These are phyloP conservation scores for Enteromius trimaculatus DNA, from an alignment of 2,797 vertebrate species.

Conservation along the genomic window DNA sequence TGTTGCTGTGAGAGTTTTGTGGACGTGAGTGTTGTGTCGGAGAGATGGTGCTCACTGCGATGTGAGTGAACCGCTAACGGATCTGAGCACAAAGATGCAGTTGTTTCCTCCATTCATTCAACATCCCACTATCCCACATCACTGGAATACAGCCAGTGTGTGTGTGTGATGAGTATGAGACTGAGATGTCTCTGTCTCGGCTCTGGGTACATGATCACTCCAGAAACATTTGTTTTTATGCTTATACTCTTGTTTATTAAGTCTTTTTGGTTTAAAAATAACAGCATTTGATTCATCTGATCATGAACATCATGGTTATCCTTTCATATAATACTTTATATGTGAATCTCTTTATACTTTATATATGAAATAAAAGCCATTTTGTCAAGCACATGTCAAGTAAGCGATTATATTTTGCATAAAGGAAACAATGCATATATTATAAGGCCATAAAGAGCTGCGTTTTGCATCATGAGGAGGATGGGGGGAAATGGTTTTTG, in stretches of 20 bases:
- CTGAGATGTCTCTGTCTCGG: slow-evolving; percentile 31
- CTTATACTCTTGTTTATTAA: background rate
- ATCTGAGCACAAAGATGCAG: slow-evolving; percentile 52
- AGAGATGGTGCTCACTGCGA: slow-evolving; percentile 39
- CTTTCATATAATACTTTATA: background rate
- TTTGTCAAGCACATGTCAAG: background rate
- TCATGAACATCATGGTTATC: background rate
- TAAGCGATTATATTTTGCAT: background rate
- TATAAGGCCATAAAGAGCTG: background rate
- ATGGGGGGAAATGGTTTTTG: background rate
- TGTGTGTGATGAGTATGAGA: slow-evolving; percentile 3
- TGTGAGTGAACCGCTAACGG: slow-evolving; percentile 49
- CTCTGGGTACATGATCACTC: background rate
- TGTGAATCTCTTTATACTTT: background rate
- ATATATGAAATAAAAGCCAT: background rate
- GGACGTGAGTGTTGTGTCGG: slow-evolving; percentile 12
- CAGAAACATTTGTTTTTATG: background rate
- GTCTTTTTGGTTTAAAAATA: background rate
- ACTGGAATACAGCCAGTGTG: slow-evolving; percentile 3
- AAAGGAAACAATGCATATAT: background rate
- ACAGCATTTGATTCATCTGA: background rate
- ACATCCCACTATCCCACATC: slow-evolving; percentile 10
- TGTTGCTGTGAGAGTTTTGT: slow-evolving; percentile 13
- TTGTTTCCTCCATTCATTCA: slow-evolving; percentile 51
- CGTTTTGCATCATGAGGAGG: background rate